Conservation (phyloP, 1,140 invertebrate species). For the Leucophenga varia region DNA sequence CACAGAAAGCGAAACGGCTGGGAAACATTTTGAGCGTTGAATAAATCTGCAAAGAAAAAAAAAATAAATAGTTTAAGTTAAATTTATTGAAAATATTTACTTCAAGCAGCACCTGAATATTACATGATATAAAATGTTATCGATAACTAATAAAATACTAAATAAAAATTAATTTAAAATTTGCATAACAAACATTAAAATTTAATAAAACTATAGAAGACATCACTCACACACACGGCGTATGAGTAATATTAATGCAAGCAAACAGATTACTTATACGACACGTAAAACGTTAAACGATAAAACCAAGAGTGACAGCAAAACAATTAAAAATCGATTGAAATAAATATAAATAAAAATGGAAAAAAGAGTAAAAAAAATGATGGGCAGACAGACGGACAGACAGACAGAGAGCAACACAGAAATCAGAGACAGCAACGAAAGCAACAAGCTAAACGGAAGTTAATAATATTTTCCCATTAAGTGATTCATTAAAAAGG, state of each 20-base stretch:
- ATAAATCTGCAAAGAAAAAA: conserved; percentile 15
- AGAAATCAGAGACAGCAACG: too few relatives aligned
- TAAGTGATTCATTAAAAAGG: conserved; percentile 53
- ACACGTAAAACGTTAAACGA: background rate
- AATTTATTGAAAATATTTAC: background rate
- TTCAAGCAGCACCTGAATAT: too few relatives aligned
- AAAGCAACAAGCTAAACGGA: too few relatives aligned
- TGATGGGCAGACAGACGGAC: background rate
- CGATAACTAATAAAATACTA: too few relatives aligned
- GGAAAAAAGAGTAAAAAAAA: too few relatives aligned
- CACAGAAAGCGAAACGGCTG: conserved; percentile 32
- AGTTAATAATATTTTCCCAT: conserved; percentile 41
- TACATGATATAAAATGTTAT: too few relatives aligned
- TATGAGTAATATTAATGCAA: conserved; percentile 1
- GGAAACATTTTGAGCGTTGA: conserved; percentile 38
- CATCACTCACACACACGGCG: background rate
- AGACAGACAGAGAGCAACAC: too few relatives aligned
- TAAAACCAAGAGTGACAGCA: conserved; percentile 10
- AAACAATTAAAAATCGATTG: conserved; percentile 40
- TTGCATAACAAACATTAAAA: background rate
- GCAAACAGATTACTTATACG: background rate
- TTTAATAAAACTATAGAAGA: conserved; percentile 1
- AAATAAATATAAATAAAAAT: too few relatives aligned
- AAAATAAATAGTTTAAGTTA: background rate
- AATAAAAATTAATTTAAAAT: too few relatives aligned